Evolutionary conservation across 2,888 invertebrate genomes (phyloP).

Genomic region (Dolomedes plantarius): DNA sequence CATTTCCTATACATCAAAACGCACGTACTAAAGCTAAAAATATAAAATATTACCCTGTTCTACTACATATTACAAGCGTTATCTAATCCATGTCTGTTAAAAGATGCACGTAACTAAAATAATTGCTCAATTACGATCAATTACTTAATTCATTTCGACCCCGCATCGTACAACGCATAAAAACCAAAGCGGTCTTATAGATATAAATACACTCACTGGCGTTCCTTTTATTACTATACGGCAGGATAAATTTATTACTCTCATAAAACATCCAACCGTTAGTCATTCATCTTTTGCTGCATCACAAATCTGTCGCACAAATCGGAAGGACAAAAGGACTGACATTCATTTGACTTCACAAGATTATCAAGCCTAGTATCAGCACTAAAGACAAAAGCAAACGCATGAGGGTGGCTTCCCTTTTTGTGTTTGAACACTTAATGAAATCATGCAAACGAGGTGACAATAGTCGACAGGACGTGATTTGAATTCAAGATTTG

Average conservation of each 20-base stretch:
- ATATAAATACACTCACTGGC: constrained; percentile 6
- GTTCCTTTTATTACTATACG: neutral
- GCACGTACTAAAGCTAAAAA: too few relatives aligned
- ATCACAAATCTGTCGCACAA: neutral
- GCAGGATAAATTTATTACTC: neutral
- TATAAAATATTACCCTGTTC: too few relatives aligned
- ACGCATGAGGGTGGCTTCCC: neutral
- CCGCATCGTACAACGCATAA: neutral
- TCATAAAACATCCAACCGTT: constrained; percentile 7
- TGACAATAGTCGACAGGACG: neutral
- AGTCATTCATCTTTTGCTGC: neutral
- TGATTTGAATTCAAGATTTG: neutral
- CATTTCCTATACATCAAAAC: too few relatives aligned
- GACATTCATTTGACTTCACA: neutral
- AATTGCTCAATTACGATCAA: neutral
- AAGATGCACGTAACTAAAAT: too few relatives aligned
- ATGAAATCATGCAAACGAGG: neutral
- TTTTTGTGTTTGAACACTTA: neutral
- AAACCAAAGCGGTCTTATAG: neutral
- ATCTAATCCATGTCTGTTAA: too few relatives aligned
- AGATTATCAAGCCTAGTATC: neutral
- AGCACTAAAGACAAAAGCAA: neutral
- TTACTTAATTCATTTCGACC: neutral
- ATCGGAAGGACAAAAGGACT: neutral
- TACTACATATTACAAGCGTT: too few relatives aligned